phyloP scores from a whole-genome alignment of 2,797 vertebrate species.

The Salarias fasciatus region DNA sequence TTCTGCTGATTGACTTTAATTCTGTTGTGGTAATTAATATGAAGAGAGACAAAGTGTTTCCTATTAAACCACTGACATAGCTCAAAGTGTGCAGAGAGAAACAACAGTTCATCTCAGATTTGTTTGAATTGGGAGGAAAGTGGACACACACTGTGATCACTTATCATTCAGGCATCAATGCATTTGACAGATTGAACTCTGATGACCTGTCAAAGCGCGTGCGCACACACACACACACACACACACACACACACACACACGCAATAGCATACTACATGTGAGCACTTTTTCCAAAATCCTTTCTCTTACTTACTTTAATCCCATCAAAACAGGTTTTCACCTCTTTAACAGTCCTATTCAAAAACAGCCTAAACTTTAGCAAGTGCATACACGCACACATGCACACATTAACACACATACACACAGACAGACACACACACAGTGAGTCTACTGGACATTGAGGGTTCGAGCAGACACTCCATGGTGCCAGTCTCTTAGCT shows the following conservation, averaged over 20 bases:
- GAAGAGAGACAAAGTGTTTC: not conserved
- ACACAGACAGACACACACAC: constrained; percentile 28
- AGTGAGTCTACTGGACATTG: constrained; percentile 90
- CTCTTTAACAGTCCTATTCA: no score
- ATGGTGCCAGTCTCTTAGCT: constrained; percentile 99
- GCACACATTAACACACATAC: constrained; percentile 15
- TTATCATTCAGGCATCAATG: constrained; percentile 1
- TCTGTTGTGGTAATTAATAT: not conserved
- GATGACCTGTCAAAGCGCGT: constrained; percentile 6
- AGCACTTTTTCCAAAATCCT: constrained; percentile 16
- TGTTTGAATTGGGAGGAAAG: constrained; percentile 6
- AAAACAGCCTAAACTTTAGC: no score
- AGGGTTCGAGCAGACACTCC: constrained; percentile 97
- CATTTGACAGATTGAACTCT: constrained; percentile 12
- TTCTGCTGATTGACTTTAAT: not conserved
- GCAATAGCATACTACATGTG: not conserved
- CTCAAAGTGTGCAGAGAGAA: not conserved
- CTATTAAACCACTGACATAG: not conserved
- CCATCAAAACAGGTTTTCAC: constrained; percentile 6
- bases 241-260: constrained; percentile 14
- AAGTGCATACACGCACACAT: no score
- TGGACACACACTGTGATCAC: not conserved
- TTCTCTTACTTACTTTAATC: constrained; percentile 31
- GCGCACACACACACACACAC: constrained; percentile 8
- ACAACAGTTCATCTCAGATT: constrained; percentile 8